Percentiles rank a stretch among this genome's conserved stretches.
These are phyloP conservation scores for Dendrocopos noguchii DNA, from an alignment of 2,113 vertebrate genomes.

Conservation along the genomic window DNA sequence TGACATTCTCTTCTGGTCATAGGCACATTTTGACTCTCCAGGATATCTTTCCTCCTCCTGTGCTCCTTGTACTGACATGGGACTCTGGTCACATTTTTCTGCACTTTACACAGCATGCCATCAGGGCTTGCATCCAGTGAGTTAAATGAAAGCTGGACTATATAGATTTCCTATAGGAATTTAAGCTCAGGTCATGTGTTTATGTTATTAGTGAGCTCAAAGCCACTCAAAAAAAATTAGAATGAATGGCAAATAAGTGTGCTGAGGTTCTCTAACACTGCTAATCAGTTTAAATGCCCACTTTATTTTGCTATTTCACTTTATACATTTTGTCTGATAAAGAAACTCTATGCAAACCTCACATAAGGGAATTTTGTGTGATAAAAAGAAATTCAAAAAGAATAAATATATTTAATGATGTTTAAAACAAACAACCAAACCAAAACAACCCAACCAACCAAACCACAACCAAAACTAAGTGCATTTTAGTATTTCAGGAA, in stretches of 20 bases:
- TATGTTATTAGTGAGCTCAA: not conserved
- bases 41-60: not conserved
- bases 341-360: not conserved
- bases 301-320: not conserved
- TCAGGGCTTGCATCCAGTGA: not conserved
- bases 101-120: not conserved
- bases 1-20: not conserved
- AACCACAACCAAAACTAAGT: not conserved
- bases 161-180: not conserved
- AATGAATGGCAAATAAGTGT: not conserved
- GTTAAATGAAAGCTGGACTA: not conserved
- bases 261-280: not conserved
- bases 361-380: not conserved
- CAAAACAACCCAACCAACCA: no score
- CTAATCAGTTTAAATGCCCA: not conserved
- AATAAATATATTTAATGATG: not conserved
- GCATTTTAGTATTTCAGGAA: not conserved
- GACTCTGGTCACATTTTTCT: not conserved
- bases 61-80: not conserved
- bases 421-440: not conserved
- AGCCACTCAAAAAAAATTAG: not conserved
- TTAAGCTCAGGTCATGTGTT: not conserved
- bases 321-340: not conserved
- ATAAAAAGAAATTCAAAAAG: not conserved
- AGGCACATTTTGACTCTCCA: not conserved